Percentiles rank a stretch among this genome's conserved stretches.
phyloP scores from a whole-genome alignment of 2,888 invertebrate genomes.

The Euphydryas editha region DNA sequence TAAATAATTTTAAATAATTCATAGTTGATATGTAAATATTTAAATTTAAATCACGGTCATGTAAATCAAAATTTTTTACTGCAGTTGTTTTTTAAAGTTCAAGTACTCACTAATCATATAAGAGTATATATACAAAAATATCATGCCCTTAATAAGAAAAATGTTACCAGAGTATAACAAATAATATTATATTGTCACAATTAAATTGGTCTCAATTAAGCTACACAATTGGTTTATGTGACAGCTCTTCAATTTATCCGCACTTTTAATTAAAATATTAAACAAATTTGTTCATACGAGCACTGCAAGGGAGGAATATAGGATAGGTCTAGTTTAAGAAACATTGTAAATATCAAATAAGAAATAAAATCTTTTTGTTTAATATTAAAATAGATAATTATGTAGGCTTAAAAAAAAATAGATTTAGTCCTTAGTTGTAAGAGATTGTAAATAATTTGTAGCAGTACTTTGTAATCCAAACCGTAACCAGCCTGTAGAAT shows the following conservation, averaged over 20 bases:
- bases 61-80: not conserved
- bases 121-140: not conserved
- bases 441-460: too few relatives aligned
- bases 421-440: too few relatives aligned
- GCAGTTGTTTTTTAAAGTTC: not conserved
- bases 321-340: too few relatives aligned
- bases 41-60: not conserved
- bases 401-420: too few relatives aligned
- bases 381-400: too few relatives aligned
- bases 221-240: conserved; percentile 44
- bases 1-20: not conserved
- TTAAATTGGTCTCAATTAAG: conserved; percentile 60
- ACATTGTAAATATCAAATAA: too few relatives aligned
- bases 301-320: conserved; percentile 29
- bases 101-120: not conserved
- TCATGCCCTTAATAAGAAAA: not conserved
- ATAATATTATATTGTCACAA: conserved; percentile 48
- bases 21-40: not conserved
- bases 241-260: conserved; percentile 35
- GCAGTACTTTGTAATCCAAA: too few relatives aligned
- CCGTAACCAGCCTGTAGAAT: too few relatives aligned
- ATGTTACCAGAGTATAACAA: conserved; percentile 23
- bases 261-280: conserved; percentile 1
- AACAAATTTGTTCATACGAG: conserved; percentile 8
- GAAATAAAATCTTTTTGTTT: too few relatives aligned